phyloP scores from a whole-genome alignment of 2,797 vertebrate genomes.

The Fratercula arctica region DNA sequence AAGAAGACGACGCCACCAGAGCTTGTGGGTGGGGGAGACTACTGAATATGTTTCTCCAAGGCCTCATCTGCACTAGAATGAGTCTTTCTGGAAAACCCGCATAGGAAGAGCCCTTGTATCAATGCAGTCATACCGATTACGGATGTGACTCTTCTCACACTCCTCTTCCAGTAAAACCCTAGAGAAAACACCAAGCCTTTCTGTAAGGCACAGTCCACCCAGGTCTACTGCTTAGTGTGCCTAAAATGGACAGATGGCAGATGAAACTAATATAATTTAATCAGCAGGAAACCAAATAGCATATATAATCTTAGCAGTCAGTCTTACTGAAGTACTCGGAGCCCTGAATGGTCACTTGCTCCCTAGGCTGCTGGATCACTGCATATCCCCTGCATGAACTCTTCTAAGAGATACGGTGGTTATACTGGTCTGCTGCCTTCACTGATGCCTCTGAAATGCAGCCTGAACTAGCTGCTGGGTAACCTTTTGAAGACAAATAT shows the following conservation, averaged over 20 bases:
- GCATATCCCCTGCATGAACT: neutral
- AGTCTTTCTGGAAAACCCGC: neutral
- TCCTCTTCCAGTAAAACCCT: neutral
- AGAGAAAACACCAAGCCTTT: neutral
- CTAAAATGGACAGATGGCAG: conserved; percentile 3
- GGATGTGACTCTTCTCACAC: neutral
- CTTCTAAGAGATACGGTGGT: neutral
- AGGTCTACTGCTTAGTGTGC: neutral
- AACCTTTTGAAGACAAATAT: neutral
- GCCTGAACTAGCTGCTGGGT: neutral
- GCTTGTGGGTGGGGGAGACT: neutral
- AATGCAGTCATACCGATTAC: neutral
- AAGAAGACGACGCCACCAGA: neutral
- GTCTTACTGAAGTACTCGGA: neutral
- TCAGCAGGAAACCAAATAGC: conserved; percentile 19
- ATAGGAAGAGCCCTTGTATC: neutral
- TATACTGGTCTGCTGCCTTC: neutral
- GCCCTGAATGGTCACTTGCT: neutral
- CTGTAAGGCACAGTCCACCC: neutral
- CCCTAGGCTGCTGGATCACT: neutral
- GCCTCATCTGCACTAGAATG: neutral
- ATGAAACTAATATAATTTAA: neutral
- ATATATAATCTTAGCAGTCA: neutral
- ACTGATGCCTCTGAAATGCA: neutral
- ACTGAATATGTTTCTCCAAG: neutral